These are phyloP conservation scores for Erpobdella octoculata DNA, from an alignment of 2,888 invertebrate species.

Conservation along the genomic window DNA sequence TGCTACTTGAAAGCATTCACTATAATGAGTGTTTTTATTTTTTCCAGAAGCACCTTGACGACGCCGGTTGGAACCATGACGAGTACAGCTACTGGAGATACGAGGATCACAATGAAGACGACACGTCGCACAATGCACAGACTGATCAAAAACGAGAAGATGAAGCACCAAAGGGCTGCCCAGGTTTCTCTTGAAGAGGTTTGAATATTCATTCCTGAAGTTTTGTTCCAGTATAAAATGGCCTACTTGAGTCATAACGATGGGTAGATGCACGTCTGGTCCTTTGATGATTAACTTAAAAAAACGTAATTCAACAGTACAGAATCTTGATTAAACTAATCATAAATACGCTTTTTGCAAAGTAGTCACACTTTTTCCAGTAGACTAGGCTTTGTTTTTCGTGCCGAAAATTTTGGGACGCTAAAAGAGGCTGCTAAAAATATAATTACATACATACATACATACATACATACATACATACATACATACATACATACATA, in stretches of 20 bases:
- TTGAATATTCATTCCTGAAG: not conserved
- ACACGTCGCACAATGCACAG: not conserved
- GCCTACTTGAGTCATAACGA: too few species aligned
- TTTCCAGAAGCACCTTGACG: not conserved
- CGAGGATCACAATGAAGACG: not conserved
- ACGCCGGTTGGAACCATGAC: not conserved
- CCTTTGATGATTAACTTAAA: too few species aligned
- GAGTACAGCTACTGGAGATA: not conserved
- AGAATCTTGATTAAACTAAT: too few species aligned
- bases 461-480: not conserved
- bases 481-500: slow-evolving; percentile 11
- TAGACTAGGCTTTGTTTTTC: too few species aligned
- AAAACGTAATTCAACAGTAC: too few species aligned
- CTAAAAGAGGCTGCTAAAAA: too few species aligned
- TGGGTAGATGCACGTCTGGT: too few species aligned
- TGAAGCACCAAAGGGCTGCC: not conserved
- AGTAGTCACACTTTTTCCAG: too few species aligned
- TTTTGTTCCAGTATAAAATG: too few species aligned
- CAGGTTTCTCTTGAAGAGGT: not conserved
- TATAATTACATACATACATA: not conserved
- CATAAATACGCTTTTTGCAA: too few species aligned
- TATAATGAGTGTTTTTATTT: not conserved
- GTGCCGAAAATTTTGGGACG: too few species aligned
- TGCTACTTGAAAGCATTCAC: not conserved
- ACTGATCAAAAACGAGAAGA: not conserved